Evolutionary conservation across 2,797 vertebrate species (phyloP), one percentile per base, ranked within the genome.

Genomic region (Lophotriccus pileatus): DNA sequence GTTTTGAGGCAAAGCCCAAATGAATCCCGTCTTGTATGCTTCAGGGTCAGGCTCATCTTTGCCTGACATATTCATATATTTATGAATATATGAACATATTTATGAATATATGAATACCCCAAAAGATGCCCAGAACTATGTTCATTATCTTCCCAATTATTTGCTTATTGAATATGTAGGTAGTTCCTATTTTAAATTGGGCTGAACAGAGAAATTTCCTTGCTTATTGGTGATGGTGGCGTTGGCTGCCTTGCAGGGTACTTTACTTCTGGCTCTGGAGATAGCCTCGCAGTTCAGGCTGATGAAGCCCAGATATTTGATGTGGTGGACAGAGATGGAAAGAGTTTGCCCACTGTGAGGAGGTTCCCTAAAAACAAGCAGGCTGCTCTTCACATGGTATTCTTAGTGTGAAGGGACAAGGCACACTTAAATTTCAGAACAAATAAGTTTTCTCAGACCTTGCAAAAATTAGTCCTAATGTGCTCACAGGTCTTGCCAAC

Each of bases 1-100:
- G 78, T 59, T 97, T 95, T 76, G 97, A 96, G 37, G 76, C 89
- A 9, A 95, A 94, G 20, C 96, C 97, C 47, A 98, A 80, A 92
- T 97, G 97, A 94, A 98, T 55, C 23, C 96, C 81, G 20, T 97
- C 95, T 20, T 50, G 24, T 75, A 93, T 88, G 49, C 95, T 91
- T 91, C 69, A 94, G 96, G 59, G 41, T 32, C 10, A 67, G 34
- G 70, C 21, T 72, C 24, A 39, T 70, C 24, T 81, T 81, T 30
- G 32, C 34, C 27, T 58, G 67, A 62, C 17, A 59, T 34, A 66
- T 32, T 50, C 1, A 15, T 14, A 32, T 43, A 43, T n/a, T 36
- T 32, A 77, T 36, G 60, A 64, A 53, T 19, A 27, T 12, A 77
- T 36, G 60, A 64, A 53, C 16, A 27, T 12, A 41, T n/a, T 34